Percentiles rank a stretch among this genome's conserved stretches.
These are phyloP conservation scores for Macropus fuliginosus DNA, from an alignment of 2,797 vertebrate species.

Conservation along the genomic window DNA sequence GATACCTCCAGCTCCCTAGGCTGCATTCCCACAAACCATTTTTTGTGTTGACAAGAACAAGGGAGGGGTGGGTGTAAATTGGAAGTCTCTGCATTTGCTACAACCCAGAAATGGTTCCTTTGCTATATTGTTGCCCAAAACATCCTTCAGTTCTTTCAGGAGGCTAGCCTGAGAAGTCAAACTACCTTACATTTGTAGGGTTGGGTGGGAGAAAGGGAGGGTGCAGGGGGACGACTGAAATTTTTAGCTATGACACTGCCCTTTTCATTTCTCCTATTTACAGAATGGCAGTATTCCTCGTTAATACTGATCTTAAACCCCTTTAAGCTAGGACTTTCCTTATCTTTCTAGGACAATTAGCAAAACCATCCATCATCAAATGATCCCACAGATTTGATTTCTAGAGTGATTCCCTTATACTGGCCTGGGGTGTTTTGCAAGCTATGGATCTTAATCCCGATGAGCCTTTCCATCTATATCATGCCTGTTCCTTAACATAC, in stretches of 20 bases:
- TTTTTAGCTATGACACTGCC: not conserved
- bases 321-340: not conserved
- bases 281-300: not conserved
- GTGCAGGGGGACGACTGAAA: accelerated
- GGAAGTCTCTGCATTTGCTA: not conserved
- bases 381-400: slow-evolving; percentile 59
- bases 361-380: slow-evolving; percentile 45
- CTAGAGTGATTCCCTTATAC: slow-evolving; percentile 59
- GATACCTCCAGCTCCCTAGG: not conserved
- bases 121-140: not conserved
- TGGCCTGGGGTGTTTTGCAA: slow-evolving; percentile 49
- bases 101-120: not conserved
- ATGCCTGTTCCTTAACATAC: not conserved
- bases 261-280: not conserved
- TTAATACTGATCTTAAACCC: not conserved
- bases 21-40: not conserved
- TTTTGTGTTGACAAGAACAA: not conserved
- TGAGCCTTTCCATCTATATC: slow-evolving; percentile 5
- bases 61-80: not conserved
- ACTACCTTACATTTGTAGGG: not conserved
- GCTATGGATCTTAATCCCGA: slow-evolving; percentile 42
- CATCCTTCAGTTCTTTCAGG: not conserved
- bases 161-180: not conserved
- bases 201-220: not conserved
- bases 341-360: slow-evolving; percentile 67